Base-by-base conservation (phyloP, 2,113 vertebrate species). In the Leucosticte australis region DNA sequence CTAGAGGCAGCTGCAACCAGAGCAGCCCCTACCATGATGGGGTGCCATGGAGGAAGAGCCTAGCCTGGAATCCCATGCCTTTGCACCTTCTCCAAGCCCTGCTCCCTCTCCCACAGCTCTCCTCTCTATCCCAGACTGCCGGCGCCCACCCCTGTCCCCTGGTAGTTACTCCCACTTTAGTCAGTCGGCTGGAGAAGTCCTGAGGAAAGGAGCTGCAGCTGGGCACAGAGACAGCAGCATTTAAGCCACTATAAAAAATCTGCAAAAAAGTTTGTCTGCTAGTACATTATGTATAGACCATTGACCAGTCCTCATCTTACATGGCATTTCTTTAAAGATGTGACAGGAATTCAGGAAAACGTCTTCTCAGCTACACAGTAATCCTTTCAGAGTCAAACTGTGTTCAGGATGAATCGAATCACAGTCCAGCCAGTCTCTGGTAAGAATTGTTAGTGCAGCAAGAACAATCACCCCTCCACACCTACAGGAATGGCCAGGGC, bases 1-100 rank as follows among this genome's bases (percentile, higher is more conserved):
- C 96, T 97, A 96, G 90, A 93, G 96, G 96, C 64, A 69, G 39
- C 85, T 69, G 33, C 67, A 33, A 39, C 56, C 59, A 15, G 21
- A 93, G 35, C 85, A 77, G 9, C 21, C 64, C 27, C 33, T 26
- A 3, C 39, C 71, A 3, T 10, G 62, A 2, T 4, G 41, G 9
- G 12, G 13, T 0, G 1, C 44, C 33, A 2, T 1, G 47, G n/a
- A 53, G 16, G 7, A 26, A 28, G 15, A 81, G 24, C 33, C 53
- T 44, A 35, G 56, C 16, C 24, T 10, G 31, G 23, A 31, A 13
- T 31, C 18, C 35, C 64, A 31, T 3, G 13, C 7, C 27, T 70
- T 39, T 27, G 59, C 41, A 39, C 2, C 3, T n/a, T 33, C 33
- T 24, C 60, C 4, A 6, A 64, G 71, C 3, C 28, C 22, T 6